Conservation (phyloP, 2,113 vertebrate species). For the Isurus oxyrinchus region DNA sequence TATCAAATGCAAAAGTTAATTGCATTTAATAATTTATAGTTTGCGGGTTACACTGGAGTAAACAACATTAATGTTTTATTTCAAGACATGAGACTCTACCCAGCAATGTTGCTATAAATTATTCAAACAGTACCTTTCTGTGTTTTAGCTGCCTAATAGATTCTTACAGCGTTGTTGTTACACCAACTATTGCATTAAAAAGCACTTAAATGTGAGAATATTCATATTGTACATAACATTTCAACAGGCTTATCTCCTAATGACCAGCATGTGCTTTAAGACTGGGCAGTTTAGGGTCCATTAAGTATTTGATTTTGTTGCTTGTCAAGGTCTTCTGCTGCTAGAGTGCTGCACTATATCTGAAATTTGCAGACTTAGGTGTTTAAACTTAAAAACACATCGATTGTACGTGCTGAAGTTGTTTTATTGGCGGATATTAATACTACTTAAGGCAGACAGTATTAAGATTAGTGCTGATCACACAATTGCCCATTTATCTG, state of each 20-base stretch:
- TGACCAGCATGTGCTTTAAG: constrained; percentile 3
- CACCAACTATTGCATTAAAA: constrained; percentile 53
- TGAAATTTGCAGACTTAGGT: constrained; percentile 24
- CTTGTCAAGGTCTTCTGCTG: neutral
- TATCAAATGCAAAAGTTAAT: neutral
- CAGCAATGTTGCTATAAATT: constrained; percentile 49
- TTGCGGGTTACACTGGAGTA: neutral
- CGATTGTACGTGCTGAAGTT: constrained; percentile 35
- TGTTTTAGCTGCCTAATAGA: constrained; percentile 53
- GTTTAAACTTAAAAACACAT: constrained; percentile 32
- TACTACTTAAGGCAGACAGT: constrained; percentile 33
- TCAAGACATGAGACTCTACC: constrained; percentile 4
- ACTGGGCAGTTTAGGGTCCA: neutral
- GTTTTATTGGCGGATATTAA: constrained; percentile 35
- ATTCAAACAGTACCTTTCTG: constrained; percentile 53
- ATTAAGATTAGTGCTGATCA: constrained; percentile 37
- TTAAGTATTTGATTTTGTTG: constrained; percentile 26
- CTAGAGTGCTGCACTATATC: neutral
- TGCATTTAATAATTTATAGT: neutral
- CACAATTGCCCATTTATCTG: constrained; percentile 30
- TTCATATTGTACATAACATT: constrained; percentile 46
- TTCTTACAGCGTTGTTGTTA: constrained; percentile 56
- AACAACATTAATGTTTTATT: constrained; percentile 14
- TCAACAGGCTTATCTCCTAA: constrained; percentile 13
- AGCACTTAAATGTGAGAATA: constrained; percentile 45